These are phyloP conservation scores for Actenoides lindsayi DNA, from an alignment of 2,113 vertebrate species.

Conservation along the genomic window DNA sequence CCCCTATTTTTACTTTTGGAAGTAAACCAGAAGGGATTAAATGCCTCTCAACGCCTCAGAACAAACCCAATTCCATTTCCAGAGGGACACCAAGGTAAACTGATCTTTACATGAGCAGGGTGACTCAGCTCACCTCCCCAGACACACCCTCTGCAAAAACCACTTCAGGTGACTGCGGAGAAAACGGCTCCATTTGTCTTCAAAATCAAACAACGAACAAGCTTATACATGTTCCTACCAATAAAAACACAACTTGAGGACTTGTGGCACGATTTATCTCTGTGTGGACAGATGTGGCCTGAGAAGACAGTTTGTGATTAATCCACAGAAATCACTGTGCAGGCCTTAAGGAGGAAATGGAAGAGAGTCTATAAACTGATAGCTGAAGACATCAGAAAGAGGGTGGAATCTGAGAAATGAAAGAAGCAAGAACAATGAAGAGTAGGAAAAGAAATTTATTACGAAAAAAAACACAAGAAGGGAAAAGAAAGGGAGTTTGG, in stretches of 20 bases:
- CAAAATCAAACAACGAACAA: not conserved
- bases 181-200: not conserved
- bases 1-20: not conserved
- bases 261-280: not conserved
- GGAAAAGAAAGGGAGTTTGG: not conserved
- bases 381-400: not conserved
- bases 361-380: not conserved
- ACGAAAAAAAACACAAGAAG: not conserved
- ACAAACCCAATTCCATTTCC: not conserved
- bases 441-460: not conserved
- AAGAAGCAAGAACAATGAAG: not conserved
- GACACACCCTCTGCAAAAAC: not conserved
- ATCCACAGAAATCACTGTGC: not conserved
- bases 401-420: not conserved
- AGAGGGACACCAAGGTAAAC: not conserved
- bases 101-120: not conserved
- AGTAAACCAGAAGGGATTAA: not conserved
- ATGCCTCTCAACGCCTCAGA: not conserved
- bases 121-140: not conserved
- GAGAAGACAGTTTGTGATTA: not conserved
- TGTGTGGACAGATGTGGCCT: fast-evolving
- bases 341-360: not conserved
- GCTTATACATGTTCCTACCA: not conserved
- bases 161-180: not conserved
- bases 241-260: not conserved